These are phyloP conservation scores for Glandiceps talaboti DNA, from an alignment of 53 echinoderm and acorn worm genomes.

Conservation along the genomic window DNA sequence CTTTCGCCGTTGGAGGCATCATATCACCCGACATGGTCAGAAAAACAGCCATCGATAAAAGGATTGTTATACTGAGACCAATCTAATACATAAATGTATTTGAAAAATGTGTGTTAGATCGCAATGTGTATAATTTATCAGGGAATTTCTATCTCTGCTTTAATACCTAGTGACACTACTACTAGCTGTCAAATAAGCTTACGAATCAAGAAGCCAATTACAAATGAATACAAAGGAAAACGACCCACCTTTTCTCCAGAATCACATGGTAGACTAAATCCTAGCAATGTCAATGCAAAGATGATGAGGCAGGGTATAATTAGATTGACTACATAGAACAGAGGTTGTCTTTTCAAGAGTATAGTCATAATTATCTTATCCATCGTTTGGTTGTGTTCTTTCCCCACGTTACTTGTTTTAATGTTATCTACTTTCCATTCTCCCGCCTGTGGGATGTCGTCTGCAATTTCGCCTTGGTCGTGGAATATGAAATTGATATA, in stretches of 20 bases:
- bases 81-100: too few species aligned
- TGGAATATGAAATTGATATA: not conserved
- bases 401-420: constrained; percentile 4
- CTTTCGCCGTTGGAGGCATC: not conserved
- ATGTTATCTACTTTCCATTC: constrained; percentile 51
- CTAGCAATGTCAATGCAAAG: not conserved
- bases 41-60: not conserved
- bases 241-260: not conserved
- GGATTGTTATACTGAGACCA: not conserved
- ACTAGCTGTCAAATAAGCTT: too few species aligned
- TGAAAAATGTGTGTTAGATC: too few species aligned
- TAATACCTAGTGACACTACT: too few species aligned
- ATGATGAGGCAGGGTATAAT: not conserved
- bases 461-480: not conserved
- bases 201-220: too few species aligned
- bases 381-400: constrained; percentile 17
- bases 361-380: not conserved
- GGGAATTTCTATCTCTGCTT: too few species aligned
- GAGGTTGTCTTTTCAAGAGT: not conserved
- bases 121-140: too few species aligned
- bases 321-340: not conserved
- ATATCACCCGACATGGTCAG: not conserved
- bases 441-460: constrained; percentile 26
- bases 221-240: too few species aligned
- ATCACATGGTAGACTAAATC: not conserved